Evolutionary conservation across 2,888 invertebrate genomes (phyloP), one percentile per base, ranked within the genome.

Genomic region (Polyommatus icarus): DNA sequence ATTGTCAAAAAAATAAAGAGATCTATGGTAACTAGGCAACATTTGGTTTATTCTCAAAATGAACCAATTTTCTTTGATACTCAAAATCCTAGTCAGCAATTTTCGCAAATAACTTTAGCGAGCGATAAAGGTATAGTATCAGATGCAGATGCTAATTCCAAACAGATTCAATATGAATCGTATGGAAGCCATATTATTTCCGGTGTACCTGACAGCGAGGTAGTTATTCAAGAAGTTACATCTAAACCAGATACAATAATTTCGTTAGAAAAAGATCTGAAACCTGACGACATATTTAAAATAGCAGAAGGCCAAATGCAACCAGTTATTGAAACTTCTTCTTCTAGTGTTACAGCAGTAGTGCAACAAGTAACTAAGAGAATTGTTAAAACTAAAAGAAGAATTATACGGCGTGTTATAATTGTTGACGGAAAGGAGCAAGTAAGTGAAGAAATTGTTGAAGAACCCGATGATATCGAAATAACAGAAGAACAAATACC

Each of bases 351-450:
- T 0, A 96, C 96, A 67, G 97, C 97, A 32, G 96, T 97, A 7
- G 97, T 97, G 0, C 97, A 97, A 86, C 97, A 97, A 91, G 96
- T 98, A 0, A 97, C 97, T 0, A 95, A 97, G 81, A 95, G 96
- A 85, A 95, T 97, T n/a, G 96, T 97, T 5, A 95, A 96, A 79
- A 97, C 96, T 83, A 96, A 96, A 20, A 94, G 96, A 75, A 96
- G 96, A 80, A 96, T 97, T 24, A 96, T 98, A 77, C 95, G 97
- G 77, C 96, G 96, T 81, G 95, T 97, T 3, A 96, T 96, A 0
- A 96, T 97, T 6, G 95, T 98, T 79, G 96, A 98, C 86, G 98
- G 98, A 0, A 97, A 97, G 89, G 98, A 98, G 90, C 96, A 96
- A 80, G 95, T 97, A 0, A 96, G 96, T 8, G 98, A 98, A 89